Percentiles rank a stretch among this genome's conserved stretches.
Conservation (phyloP, 2,113 vertebrate species). For the Corythornis vintsioides region DNA sequence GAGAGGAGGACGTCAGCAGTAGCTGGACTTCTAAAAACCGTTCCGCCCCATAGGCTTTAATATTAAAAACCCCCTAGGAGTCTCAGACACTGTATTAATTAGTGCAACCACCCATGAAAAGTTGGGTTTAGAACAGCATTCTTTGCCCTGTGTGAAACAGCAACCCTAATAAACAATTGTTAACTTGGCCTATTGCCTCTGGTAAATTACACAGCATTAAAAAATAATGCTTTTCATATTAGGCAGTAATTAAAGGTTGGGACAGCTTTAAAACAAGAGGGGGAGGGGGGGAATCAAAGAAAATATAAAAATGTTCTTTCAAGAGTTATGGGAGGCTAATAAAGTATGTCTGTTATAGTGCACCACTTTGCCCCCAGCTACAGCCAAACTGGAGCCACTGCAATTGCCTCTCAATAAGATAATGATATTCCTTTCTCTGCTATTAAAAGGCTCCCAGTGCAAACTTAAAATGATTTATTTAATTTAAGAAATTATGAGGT, state of each 20-base stretch:
- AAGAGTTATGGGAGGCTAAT: constrained; percentile 89
- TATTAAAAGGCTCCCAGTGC: constrained; percentile 89
- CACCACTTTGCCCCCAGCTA: constrained; percentile 86
- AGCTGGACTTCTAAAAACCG: constrained; percentile 80
- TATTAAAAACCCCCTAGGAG: constrained; percentile 79
- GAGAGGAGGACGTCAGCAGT: constrained; percentile 71
- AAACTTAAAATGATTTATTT: constrained; percentile 92
- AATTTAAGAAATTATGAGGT: constrained; percentile 91
- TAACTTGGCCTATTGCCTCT: constrained; percentile 85
- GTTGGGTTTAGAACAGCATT: constrained; percentile 81
- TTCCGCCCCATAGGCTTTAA: constrained; percentile 82
- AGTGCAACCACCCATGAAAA: constrained; percentile 89
- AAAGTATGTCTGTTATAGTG: constrained; percentile 86
- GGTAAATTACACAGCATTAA: constrained; percentile 90
- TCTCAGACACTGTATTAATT: constrained; percentile 86
- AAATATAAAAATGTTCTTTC: constrained; percentile 87
- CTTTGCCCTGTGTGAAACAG: constrained; percentile 82
- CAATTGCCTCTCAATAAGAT: constrained; percentile 91
- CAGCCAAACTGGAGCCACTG: constrained; percentile 87
- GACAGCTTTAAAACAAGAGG: constrained; percentile 85
- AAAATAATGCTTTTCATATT: constrained; percentile 92
- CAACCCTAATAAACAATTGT: constrained; percentile 86
- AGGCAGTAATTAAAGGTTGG: constrained; percentile 90
- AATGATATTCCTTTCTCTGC: constrained; percentile 91
- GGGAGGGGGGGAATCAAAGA: constrained; percentile 83